Percentiles rank a stretch among this genome's conserved stretches.
Conservation (phyloP, 2,797 vertebrate species). For the Neoniphon sammara region DNA sequence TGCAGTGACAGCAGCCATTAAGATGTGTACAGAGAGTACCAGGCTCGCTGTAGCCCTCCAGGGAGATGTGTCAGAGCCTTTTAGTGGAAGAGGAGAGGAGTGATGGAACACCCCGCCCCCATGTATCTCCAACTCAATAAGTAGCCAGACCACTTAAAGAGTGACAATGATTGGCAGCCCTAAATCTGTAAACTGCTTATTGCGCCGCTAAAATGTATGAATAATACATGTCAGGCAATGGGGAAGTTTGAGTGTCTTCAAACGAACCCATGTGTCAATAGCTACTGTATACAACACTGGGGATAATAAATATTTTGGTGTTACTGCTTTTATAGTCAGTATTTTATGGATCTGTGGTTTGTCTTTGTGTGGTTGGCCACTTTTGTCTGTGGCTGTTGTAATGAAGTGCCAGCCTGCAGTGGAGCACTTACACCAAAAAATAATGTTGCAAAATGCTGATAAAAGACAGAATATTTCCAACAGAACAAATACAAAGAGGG, state of each 20-base stretch:
- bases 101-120: constrained; percentile 76
- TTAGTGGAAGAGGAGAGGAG: constrained; percentile 78
- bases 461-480: neutral
- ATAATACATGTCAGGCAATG: constrained; percentile 74
- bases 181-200: constrained; percentile 78
- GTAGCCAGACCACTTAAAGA: constrained; percentile 75
- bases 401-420: constrained; percentile 48
- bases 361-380: constrained; percentile 45
- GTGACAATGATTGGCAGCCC: constrained; percentile 72
- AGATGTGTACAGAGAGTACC: constrained; percentile 77
- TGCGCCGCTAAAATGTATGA: constrained; percentile 74
- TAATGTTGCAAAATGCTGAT: constrained; percentile 36
- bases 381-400: constrained; percentile 56
- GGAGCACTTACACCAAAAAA: constrained; percentile 8
- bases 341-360: constrained; percentile 66
- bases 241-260: constrained; percentile 63
- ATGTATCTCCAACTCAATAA: constrained; percentile 72
- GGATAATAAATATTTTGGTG: constrained; percentile 66
- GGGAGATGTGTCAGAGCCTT: constrained; percentile 81
- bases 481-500: too few relatives aligned
- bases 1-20: constrained; percentile 80
- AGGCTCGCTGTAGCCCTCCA: constrained; percentile 72
- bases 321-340: constrained; percentile 53
- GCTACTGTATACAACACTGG: constrained; percentile 53
- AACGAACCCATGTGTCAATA: constrained; percentile 67